A percentile compares a stretch with the other conserved stretches of the same genome.
Conservation (phyloP, 53 echinoderm and acorn worm genomes). For the Paracentrotus lividus region DNA sequence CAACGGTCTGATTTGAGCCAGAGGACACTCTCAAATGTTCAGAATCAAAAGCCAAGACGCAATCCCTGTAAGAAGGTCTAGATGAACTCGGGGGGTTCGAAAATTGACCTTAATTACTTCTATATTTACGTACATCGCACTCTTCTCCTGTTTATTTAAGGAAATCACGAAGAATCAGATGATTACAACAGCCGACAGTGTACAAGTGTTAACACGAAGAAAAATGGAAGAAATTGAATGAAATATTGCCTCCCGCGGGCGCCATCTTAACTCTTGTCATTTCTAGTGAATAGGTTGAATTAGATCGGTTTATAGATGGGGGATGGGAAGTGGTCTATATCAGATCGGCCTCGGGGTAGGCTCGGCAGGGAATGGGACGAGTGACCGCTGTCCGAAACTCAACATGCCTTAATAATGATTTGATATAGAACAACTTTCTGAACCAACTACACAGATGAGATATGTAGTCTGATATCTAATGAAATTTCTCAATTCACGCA, state of each 20-base stretch:
- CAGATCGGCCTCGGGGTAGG: constrained; percentile 29
- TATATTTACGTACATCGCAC: not conserved
- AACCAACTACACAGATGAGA: no score
- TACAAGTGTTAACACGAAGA: constrained; percentile 17
- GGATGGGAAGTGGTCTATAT: not conserved
- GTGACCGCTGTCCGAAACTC: constrained; percentile 30
- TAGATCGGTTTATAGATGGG: not conserved
- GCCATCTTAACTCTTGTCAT: constrained; percentile 18
- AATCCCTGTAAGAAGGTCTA: no score
- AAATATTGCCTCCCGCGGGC: not conserved
- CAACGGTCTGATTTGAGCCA: no score
- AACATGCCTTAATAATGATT: not conserved
- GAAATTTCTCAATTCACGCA: constrained; percentile 17
- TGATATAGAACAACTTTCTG: not conserved
- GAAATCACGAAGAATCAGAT: not conserved
- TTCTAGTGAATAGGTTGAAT: constrained; percentile 12
- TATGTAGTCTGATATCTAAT: constrained; percentile 8
- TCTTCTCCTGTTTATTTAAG: not conserved
- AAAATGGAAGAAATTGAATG: constrained; percentile 32
- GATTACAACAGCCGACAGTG: constrained; percentile 33
- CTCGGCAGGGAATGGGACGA: constrained; percentile 3
- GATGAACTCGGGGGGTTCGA: not conserved
- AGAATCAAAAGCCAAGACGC: no score
- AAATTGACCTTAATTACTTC: not conserved
- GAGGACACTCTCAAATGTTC: no score